Base-by-base conservation (phyloP, 2,888 invertebrate species). In the Xestia c-nigrum region DNA sequence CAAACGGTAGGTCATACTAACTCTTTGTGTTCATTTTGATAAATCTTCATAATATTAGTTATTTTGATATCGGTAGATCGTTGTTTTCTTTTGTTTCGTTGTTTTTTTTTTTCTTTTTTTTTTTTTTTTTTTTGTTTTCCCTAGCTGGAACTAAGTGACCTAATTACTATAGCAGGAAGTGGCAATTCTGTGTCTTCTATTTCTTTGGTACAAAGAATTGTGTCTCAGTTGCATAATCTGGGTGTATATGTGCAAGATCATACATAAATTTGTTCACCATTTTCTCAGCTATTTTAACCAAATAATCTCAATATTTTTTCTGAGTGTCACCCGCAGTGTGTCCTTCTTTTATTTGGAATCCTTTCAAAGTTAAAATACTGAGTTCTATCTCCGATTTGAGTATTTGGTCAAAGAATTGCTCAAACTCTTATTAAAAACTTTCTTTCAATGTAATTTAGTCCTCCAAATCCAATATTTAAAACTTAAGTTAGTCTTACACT, bases 1-100 rank as follows among this genome's bases (percentile, higher is more conserved):
- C 64, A 74, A 86, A 84, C 92, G 93, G 94, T 93, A 92, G 90
- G 94, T 91, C 73, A 77, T 67, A 73, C 12, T 24, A 70, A 75
- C 64, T 24, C 57, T 72, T 71, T 68, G 50, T 55, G 46, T 57
- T 63, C 12, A 3, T 2, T 31, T 31, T 31, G 19, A 24, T 40
- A 40, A 55, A 55, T 66, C 9, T 63, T 61, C 21, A 24, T 55
- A 9, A 52, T 19, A 70, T 38, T 14, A 40, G 4, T 38, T 38
- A 16, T 55, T 64, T 1, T 21, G 7, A 61, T 40, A 16, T 14
- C 7, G n/a, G 7, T 74, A 16, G 7, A 40, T 59, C 4, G 5
- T 59, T 21, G 19, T 24, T 19, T 61, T 63, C 19, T n/a, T n/a
- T n/a, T n/a, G n/a, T n/a, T n/a, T n/a, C n/a, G n/a, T n/a, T n/a